Conservation (phyloP, 2,797 vertebrate species). For the Falco novaeseelandiae region DNA sequence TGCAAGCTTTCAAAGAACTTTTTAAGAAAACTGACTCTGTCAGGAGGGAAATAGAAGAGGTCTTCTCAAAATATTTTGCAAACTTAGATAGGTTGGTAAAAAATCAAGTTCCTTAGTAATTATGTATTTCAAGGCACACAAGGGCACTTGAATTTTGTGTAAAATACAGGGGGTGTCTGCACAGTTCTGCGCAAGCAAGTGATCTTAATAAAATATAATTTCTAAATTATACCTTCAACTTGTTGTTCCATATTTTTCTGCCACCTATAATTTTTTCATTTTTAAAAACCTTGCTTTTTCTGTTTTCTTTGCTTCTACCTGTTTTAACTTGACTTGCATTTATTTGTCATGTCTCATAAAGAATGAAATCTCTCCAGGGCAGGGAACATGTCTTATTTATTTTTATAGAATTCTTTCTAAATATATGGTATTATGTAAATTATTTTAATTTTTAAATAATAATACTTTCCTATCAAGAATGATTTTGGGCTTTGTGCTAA, state of each 20-base stretch:
- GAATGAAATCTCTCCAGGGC: neutral
- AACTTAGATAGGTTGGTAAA: neutral
- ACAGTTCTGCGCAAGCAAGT: neutral
- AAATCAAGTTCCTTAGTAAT: neutral
- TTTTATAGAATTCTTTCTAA: slow-evolving; percentile 13
- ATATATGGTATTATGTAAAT: slow-evolving; percentile 1
- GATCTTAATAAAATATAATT: neutral
- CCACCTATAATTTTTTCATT: neutral
- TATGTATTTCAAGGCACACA: neutral
- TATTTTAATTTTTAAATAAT: neutral
- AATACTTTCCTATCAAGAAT: slow-evolving; percentile 6
- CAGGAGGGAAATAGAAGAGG: neutral
- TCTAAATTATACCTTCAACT: neutral
- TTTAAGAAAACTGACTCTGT: neutral
- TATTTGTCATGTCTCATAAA: neutral
- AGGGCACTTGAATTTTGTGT: neutral
- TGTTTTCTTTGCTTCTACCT: neutral
- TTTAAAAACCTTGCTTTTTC: neutral
- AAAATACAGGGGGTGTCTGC: neutral
- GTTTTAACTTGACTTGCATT: neutral
- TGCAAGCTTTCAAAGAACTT: neutral
- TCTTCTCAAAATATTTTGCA: neutral
- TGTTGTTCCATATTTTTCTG: neutral
- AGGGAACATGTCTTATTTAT: neutral
- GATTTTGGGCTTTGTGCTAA: neutral